Evolutionary conservation across 2,113 vertebrate genomes (phyloP).

Genomic region (Poeciliopsis turrubarensis): DNA sequence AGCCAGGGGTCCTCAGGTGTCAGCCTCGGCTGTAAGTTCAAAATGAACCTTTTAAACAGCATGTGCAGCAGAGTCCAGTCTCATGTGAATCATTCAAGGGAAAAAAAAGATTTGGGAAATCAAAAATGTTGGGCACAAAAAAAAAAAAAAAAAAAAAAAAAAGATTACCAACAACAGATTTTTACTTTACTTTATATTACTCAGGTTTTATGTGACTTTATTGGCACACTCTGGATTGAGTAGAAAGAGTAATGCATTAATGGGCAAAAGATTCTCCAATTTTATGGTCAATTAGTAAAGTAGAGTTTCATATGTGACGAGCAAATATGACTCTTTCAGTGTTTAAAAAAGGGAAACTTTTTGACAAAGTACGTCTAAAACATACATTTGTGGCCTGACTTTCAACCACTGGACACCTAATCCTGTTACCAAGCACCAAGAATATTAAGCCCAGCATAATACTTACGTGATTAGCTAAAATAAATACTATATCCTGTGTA

Average conservation of each 20-base stretch:
- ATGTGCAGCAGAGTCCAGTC: constrained; percentile 66
- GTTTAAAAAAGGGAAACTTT: constrained; percentile 50
- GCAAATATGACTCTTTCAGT: constrained; percentile 34
- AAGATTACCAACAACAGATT: constrained; percentile 12
- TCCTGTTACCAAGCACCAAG: constrained; percentile 64
- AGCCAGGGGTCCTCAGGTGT: constrained; percentile 69
- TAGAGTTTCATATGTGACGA: constrained; percentile 32
- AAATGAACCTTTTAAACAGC: constrained; percentile 82
- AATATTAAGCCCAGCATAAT: constrained; percentile 62
- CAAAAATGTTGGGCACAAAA: not conserved
- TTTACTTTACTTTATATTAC: constrained; percentile 19
- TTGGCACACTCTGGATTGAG: constrained; percentile 23
- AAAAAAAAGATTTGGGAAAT: constrained; percentile 11
- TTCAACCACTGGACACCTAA: constrained; percentile 70
- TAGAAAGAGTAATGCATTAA: constrained; percentile 17
- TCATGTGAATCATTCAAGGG: constrained; percentile 53
- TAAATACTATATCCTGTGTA: constrained; percentile 74
- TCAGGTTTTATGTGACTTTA: constrained; percentile 23
- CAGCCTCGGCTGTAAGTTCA: constrained; percentile 63
- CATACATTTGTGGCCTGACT: constrained; percentile 68
- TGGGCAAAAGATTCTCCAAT: constrained; percentile 13
- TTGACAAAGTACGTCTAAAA: constrained; percentile 47
- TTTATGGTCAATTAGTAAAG: constrained; percentile 36
- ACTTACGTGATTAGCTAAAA: constrained; percentile 71
- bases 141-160: not conserved